Evolutionary conservation across 1,140 invertebrate species (phyloP), one percentile per base, ranked within the genome.

Genomic region (Aphaenogaster floridana): DNA sequence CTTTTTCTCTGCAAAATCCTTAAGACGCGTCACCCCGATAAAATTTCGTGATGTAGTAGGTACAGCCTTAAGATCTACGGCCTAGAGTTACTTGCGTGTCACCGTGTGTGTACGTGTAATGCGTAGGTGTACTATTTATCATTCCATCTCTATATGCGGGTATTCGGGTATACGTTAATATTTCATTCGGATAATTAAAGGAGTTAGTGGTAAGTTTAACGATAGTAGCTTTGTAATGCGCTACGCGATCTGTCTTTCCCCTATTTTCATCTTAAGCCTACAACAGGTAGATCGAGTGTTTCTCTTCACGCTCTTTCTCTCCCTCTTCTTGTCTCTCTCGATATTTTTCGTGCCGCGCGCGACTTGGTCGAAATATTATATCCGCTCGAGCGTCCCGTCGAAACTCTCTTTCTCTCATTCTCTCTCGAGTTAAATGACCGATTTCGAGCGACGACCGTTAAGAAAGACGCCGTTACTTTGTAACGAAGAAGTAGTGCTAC

Each of bases 121-220:
- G 68, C 69, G 86, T 85, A 71, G 79, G 64, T 87, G 57, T 63
- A 87, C 71, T 71, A 84, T 71, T 87, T 63, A 81, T 72, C 68
- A 50, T 83, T 74, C 66, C 83, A 52, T 86, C 68, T 79, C 52
- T 86, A 78, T 79, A 74, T 80, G 42, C 72, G 79, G 71, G 69
- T 80, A 69, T 71, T 85, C 85, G 89, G 76, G 61, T 74, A 89
- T 86, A 86, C 76, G 88, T 86, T 86, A 88, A 91, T 88, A 86
- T 86, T 64, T 72, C 85, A 80, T 80, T 72, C 79, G 36, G 79
- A 89, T 88, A 88, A 88, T 91, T 88, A 89, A 91, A 89, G 80
- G 74, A 90, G 85, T 90, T 88, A 91, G 54, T 69, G 84, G 52
- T 91, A 91, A 66, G 59, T 79, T 88, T 83, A 89, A 90, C 45